These are phyloP conservation scores for Apistogramma diplotaenia DNA, from an alignment of 2,113 vertebrate genomes.

Conservation along the genomic window DNA sequence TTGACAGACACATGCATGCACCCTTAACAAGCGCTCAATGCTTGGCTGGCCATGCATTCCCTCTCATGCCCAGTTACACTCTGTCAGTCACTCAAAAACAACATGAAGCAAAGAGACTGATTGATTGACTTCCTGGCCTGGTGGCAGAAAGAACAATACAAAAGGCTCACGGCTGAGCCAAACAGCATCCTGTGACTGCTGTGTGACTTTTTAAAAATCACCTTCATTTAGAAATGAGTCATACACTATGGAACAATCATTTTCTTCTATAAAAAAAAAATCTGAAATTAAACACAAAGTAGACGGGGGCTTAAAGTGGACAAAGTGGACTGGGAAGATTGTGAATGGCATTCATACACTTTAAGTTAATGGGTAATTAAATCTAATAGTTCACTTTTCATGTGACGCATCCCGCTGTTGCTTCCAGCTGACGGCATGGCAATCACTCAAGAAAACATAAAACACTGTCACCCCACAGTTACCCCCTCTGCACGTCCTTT, in stretches of 20 bases:
- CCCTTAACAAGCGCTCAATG: not conserved
- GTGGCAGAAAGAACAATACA: not conserved
- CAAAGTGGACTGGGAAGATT: not conserved
- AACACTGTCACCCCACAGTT: not conserved
- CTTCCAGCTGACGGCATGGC: not conserved
- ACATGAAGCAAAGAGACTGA: not conserved
- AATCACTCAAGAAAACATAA: not conserved
- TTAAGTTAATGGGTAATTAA: not conserved
- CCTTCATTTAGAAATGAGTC: not conserved
- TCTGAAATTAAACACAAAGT: not conserved
- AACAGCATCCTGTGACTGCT: not conserved
- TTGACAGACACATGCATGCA: conserved; percentile 19
- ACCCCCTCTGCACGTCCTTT: not conserved
- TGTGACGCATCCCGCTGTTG: not conserved
- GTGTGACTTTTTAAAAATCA: not conserved
- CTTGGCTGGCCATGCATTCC: conserved; percentile 42
- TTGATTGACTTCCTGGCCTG: conserved; percentile 8
- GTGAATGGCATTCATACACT: not conserved
- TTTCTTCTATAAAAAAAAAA: not conserved
- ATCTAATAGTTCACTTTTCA: not conserved
- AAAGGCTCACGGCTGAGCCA: not conserved
- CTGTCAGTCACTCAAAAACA: conserved; percentile 36
- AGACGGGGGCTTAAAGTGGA: not conserved
- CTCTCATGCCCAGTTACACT: not conserved
- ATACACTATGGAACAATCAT: not conserved